These are phyloP conservation scores for Callospermophilus lateralis DNA, from an alignment of 2,113 vertebrate genomes.

Conservation along the genomic window DNA sequence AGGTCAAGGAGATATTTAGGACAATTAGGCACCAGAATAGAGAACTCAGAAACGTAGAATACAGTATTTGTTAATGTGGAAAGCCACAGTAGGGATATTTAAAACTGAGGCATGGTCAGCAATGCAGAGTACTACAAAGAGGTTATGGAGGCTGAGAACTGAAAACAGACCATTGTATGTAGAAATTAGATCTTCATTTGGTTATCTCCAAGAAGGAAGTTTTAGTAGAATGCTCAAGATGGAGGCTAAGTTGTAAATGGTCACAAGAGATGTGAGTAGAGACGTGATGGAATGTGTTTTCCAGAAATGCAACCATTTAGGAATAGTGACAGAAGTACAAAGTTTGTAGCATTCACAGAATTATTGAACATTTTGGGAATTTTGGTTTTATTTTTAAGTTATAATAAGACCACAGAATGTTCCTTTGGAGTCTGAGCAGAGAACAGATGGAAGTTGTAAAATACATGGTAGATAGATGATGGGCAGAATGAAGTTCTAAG, in stretches of 20 bases:
- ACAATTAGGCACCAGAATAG: neutral
- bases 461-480: neutral
- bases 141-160: neutral
- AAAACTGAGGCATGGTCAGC: neutral
- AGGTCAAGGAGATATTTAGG: slow-evolving; percentile 14
- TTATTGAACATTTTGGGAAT: neutral
- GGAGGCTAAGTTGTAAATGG: neutral
- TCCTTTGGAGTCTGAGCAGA: neutral
- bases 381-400: slow-evolving; percentile 25
- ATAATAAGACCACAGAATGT: neutral
- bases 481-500: neutral
- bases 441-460: neutral
- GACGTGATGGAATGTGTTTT: neutral
- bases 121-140: neutral
- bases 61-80: neutral
- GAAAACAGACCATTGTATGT: neutral
- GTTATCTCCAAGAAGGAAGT: neutral
- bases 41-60: slow-evolving; percentile 1
- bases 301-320: neutral
- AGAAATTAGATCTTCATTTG: neutral
- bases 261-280: neutral
- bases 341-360: neutral
- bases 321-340: neutral
- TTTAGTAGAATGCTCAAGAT: neutral
- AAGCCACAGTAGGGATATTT: neutral